phyloP scores from a whole-genome alignment of 2,888 invertebrate species.

The Diaperis boleti region DNA sequence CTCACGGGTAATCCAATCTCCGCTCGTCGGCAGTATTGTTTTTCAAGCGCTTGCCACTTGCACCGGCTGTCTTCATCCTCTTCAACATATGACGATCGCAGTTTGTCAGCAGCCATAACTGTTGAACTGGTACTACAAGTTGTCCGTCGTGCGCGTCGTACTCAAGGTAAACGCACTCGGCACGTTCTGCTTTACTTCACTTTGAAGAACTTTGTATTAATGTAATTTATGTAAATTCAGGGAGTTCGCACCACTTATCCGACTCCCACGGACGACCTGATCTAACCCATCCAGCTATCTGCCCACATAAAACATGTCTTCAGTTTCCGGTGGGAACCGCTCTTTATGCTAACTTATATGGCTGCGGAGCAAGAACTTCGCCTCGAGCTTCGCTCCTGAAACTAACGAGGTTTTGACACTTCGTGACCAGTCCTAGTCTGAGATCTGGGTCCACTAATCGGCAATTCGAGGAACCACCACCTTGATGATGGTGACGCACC shows the following conservation, averaged over 20 bases:
- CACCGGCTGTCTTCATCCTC: conserved; percentile 6
- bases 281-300: conserved; percentile 42
- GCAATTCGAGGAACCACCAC: conserved; percentile 33
- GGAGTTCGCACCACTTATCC: conserved; percentile 43
- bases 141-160: conserved; percentile 31
- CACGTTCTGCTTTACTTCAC: conserved; percentile 43
- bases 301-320: conserved; percentile 41
- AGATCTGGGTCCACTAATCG: conserved; percentile 36
- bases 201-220: conserved; percentile 39
- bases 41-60: conserved; percentile 30
- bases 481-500: conserved; percentile 33
- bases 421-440: conserved; percentile 34
- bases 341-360: conserved; percentile 33
- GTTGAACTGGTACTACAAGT: conserved; percentile 44
- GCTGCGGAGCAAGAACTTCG: conserved; percentile 29
- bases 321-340: conserved; percentile 43
- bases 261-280: conserved; percentile 43
- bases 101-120: conserved; percentile 43
- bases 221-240: conserved; percentile 44
- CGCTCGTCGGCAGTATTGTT: conserved; percentile 24
- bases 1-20: conserved; percentile 20
- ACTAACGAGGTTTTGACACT: conserved; percentile 36
- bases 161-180: conserved; percentile 44
- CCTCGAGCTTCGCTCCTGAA: conserved; percentile 37
- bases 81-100: conserved; percentile 30